Conservation (phyloP, 1,140 invertebrate species). For the Drosophila melanogaster region DNA sequence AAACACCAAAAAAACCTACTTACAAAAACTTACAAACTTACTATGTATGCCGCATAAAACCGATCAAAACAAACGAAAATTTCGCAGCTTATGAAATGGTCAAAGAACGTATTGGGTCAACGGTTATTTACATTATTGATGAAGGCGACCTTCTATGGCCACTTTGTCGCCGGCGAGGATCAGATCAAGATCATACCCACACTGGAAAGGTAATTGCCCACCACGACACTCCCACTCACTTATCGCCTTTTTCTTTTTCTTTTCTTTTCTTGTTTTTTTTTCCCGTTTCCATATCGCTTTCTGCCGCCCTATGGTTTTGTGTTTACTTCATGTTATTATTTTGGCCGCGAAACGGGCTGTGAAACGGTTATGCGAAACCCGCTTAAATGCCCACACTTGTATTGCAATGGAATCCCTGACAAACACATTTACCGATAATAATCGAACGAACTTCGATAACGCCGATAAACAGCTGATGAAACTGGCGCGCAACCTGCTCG, state of each 20-base stretch:
- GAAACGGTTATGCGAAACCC: constrained; percentile 43
- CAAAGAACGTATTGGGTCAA: constrained; percentile 90
- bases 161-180: constrained; percentile 95
- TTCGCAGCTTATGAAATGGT: constrained; percentile 93
- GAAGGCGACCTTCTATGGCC: constrained; percentile 97
- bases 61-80: constrained; percentile 38
- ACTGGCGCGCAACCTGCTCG: constrained; percentile 91
- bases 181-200: constrained; percentile 83
- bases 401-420: constrained; percentile 13
- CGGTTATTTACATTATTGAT: constrained; percentile 91
- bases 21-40: not conserved
- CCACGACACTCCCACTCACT: constrained; percentile 62
- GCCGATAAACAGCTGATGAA: constrained; percentile 92
- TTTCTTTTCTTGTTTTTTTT: constrained; percentile 20
- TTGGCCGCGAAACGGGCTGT: constrained; percentile 17
- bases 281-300: constrained; percentile 45
- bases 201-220: constrained; percentile 81
- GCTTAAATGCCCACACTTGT: constrained; percentile 36
- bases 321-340: constrained; percentile 31
- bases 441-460: constrained; percentile 13
- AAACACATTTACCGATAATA: constrained; percentile 7
- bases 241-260: constrained; percentile 62
- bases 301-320: constrained; percentile 33
- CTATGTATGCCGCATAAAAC: constrained; percentile 26
- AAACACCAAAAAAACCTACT: not conserved